Base-by-base conservation (phyloP, 2,797 vertebrate species). In the Pseudochirops corinnae region DNA sequence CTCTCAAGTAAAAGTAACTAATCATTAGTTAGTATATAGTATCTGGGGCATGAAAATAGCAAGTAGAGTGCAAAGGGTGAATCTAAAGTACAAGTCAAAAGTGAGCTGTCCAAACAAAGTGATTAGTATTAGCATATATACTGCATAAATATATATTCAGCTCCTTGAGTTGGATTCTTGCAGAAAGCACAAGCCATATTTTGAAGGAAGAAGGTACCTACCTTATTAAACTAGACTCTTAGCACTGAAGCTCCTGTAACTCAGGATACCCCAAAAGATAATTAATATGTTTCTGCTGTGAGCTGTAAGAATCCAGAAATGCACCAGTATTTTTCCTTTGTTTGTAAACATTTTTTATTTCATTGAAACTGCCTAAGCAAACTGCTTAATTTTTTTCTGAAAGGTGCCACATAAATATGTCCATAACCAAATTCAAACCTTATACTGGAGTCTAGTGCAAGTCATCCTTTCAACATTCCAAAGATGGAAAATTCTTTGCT, bases 381-480 rank as follows among this genome's bases (percentile, higher is more conserved):
- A 87, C 74, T 87, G 74, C 74, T 87, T 87, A 87, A 87, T 87
- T 92, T 95, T 91, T 50, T 91, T 90, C 97, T 98, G 96, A 97
- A 96, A 96, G 97, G 98, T 98, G 98, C 98, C 98, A 98, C 97
- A 52, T 74, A 67, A 95, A n/a, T 97, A 24, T 91, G 95, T 96
- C 98, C 96, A 93, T 97, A 96, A 97, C 96, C 96, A 96, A 96
- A 97, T 56, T 96, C 95, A 97, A 39, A 5, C 82, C 96, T 94
- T 18, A 92, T 82, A 97, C 98, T 96, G 98, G 98, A 98, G 98
- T 98, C 91, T 97, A 97, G 96, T 46, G 93, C 21, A 60, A 28
- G 90, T 95, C 95, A 93, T 96, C 93, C 97, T 97, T 95, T 93
- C 98, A 97, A 98, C 99, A 98, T 99, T 98, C 99, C 98, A 98